Conservation (phyloP, 2,797 vertebrate species). For the Enoplosus armatus region DNA sequence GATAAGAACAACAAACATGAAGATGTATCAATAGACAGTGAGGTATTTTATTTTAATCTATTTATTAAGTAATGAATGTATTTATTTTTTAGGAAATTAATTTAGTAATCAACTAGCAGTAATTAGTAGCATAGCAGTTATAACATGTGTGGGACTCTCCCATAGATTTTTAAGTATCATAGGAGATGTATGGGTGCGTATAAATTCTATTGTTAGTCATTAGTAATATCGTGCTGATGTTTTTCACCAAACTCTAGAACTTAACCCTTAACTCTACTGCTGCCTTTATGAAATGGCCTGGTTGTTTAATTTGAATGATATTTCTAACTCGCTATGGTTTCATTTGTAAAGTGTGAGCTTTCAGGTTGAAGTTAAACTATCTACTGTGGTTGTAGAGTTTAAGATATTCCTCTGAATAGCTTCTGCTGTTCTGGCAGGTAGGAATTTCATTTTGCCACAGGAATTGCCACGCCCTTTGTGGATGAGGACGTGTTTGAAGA, state of each 20-base stretch:
- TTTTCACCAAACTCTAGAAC: not conserved
- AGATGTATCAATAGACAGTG: not conserved
- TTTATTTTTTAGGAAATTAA: slow-evolving; percentile 4
- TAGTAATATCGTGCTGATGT: not conserved
- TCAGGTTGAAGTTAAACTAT: no score
- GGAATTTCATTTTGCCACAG: no score
- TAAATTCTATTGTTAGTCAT: not conserved
- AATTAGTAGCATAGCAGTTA: not conserved
- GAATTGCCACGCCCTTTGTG: no score
- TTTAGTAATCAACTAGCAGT: not conserved
- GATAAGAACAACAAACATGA: slow-evolving; percentile 37
- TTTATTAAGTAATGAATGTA: not conserved
- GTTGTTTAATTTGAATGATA: not conserved
- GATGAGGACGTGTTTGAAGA: no score
- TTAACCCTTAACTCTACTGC: not conserved
- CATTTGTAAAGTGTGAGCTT: not conserved
- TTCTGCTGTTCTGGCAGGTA: no score
- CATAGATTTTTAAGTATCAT: not conserved
- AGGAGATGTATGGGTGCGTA: not conserved
- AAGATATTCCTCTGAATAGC: no score
- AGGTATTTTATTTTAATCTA: not conserved
- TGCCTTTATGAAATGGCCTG: not conserved
- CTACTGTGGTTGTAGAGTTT: no score
- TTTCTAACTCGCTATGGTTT: not conserved
- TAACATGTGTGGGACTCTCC: not conserved